Evolutionary conservation across 92 coral and sea anemone genomes (phyloP).

Genomic region (Scolanthus callimorphus): DNA sequence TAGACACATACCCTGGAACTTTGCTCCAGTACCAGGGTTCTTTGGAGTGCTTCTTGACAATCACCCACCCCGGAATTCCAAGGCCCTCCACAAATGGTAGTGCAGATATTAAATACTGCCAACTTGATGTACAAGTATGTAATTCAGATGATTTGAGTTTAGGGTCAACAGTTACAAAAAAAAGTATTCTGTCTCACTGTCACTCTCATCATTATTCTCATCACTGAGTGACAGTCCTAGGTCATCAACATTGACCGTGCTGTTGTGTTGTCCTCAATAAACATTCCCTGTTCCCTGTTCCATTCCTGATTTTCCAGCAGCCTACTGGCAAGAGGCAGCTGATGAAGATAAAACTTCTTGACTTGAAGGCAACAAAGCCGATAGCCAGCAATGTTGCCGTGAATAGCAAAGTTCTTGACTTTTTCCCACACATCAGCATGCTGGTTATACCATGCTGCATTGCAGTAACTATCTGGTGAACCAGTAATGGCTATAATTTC

Average conservation of each 20-base stretch:
- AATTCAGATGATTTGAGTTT: too few relatives aligned
- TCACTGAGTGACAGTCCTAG: conserved; percentile 32
- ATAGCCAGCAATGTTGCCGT: conserved; percentile 30
- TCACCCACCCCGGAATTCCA: too few relatives aligned
- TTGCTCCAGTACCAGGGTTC: too few relatives aligned
- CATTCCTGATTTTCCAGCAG: neutral
- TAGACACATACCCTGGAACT: too few relatives aligned
- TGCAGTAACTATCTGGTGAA: conserved; percentile 14
- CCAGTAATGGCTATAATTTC: conserved; percentile 36
- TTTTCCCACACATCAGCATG: conserved; percentile 53
- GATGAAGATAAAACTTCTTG: conserved; percentile 32
- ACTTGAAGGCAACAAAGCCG: conserved; percentile 45
- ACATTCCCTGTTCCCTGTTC: conserved; percentile 14
- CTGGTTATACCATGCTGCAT: conserved; percentile 40
- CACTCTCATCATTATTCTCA: conserved; percentile 17
- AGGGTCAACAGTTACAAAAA: too few relatives aligned
- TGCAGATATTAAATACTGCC: too few relatives aligned
- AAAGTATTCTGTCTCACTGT: conserved; percentile 19
- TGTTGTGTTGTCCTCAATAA: conserved; percentile 9
- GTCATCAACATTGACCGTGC: conserved; percentile 4
- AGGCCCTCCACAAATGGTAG: too few relatives aligned
- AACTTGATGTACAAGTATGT: too few relatives aligned
- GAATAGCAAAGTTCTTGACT: conserved; percentile 22
- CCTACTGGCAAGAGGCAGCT: conserved; percentile 18
- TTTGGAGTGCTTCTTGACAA: too few relatives aligned